These are phyloP conservation scores for Apomyelois bistriatella DNA, from an alignment of 2,888 invertebrate genomes.

Conservation along the genomic window DNA sequence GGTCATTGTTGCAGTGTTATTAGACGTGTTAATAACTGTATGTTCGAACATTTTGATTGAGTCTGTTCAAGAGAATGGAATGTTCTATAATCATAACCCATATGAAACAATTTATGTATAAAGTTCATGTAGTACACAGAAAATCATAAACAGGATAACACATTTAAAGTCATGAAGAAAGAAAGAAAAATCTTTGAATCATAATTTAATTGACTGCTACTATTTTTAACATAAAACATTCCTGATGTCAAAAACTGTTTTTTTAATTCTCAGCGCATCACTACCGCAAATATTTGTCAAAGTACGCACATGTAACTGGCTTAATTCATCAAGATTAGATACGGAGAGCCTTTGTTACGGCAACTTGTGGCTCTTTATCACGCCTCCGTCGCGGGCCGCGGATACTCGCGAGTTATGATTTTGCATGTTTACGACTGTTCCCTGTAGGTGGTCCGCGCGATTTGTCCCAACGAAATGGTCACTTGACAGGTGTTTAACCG, in stretches of 20 bases:
- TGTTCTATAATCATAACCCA: no score
- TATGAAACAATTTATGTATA: no score
- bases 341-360: constrained; percentile 10
- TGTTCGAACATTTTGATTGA: no score
- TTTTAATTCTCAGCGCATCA: neutral
- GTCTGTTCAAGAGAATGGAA: no score
- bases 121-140: no score
- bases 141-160: no score
- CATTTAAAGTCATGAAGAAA: no score
- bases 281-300: constrained; percentile 2
- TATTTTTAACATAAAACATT: no score
- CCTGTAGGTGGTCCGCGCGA: constrained; percentile 67
- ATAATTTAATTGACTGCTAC: no score
- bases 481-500: constrained; percentile 62
- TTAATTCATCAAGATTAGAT: constrained; percentile 11
- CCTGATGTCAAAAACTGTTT: no score
- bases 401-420: constrained; percentile 57
- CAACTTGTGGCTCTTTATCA: constrained; percentile 40
- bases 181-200: no score
- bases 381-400: constrained; percentile 41
- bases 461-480: constrained; percentile 64
- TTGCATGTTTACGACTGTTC: constrained; percentile 67
- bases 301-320: neutral
- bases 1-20: neutral
- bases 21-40: no score